Evolutionary conservation across 2,113 vertebrate genomes (phyloP).

Genomic region (Silurus asotus): DNA sequence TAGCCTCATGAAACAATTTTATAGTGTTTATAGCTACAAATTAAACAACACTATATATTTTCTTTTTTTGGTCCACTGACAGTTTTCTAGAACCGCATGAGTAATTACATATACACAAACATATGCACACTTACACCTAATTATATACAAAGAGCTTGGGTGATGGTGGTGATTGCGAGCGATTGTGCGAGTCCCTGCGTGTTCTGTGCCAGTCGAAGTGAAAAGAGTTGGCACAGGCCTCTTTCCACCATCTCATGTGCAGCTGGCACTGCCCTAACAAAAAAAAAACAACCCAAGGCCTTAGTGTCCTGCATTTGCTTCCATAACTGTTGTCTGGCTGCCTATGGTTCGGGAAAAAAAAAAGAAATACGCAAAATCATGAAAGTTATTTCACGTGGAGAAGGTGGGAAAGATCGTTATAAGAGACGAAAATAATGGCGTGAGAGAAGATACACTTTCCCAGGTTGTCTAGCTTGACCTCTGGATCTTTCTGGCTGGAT

Average conservation of each 20-base stretch:
- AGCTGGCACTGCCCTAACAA: constrained; percentile 42
- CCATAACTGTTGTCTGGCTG: constrained; percentile 23
- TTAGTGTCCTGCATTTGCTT: constrained; percentile 39
- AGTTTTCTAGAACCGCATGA: background rate
- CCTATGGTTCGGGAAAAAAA: background rate
- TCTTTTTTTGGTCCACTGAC: background rate
- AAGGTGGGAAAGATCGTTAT: constrained; percentile 13
- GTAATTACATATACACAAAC: constrained; percentile 6
- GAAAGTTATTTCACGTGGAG: constrained; percentile 4
- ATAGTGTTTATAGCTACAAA: background rate
- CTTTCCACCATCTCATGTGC: constrained; percentile 45
- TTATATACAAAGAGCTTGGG: constrained; percentile 44
- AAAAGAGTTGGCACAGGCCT: constrained; percentile 45
- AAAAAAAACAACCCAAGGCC: constrained; percentile 30
- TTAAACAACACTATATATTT: background rate
- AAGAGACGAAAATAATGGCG: background rate
- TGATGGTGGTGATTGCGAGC: constrained; percentile 60
- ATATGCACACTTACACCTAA: constrained; percentile 21
- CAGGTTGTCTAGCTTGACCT: constrained; percentile 86
- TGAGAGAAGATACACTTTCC: constrained; percentile 68
- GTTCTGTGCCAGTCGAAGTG: constrained; percentile 44
- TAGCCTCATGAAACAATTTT: background rate
- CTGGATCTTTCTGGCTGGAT: constrained; percentile 90
- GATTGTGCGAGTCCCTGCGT: constrained; percentile 59
- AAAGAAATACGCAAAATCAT: constrained; percentile 24